A percentile compares a stretch with the other conserved stretches of the same genome.
phyloP scores from a whole-genome alignment of 2,888 invertebrate genomes.

The Aspidiotus destructor region DNA sequence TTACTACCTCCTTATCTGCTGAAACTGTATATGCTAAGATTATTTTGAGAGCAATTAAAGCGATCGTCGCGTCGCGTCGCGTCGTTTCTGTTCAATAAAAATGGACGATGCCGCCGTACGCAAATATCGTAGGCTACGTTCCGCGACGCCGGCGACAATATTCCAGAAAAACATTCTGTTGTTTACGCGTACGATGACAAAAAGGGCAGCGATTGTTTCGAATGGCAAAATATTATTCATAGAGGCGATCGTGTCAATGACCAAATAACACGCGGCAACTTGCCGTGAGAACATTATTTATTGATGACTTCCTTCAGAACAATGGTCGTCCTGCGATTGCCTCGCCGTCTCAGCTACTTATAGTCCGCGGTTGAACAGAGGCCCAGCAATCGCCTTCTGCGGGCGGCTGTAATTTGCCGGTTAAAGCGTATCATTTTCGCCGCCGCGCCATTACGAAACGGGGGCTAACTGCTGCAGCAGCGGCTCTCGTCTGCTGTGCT shows the following conservation, averaged over 20 bases:
- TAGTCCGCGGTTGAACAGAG: not conserved
- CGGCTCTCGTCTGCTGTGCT: too few species aligned
- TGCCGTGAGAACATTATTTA: slow-evolving; percentile 14
- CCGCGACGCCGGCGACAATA: not conserved
- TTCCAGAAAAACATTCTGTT: slow-evolving; percentile 16
- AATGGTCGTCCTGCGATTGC: slow-evolving; percentile 3
- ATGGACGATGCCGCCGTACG: too few species aligned
- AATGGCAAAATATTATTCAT: slow-evolving; percentile 10
- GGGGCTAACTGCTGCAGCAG: slow-evolving; percentile 5
- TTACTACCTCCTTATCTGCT: too few species aligned
- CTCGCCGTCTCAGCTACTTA: not conserved
- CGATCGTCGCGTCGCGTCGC: too few species aligned
- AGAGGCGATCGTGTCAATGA: slow-evolving; percentile 10
- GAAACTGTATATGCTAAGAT: too few species aligned
- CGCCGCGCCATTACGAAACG: slow-evolving; percentile 8
- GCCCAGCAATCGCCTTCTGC: not conserved
- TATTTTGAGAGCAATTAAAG: too few species aligned
- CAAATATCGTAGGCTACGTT: too few species aligned
- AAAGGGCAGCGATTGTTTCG: slow-evolving; percentile 9
- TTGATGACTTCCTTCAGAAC: slow-evolving; percentile 15
- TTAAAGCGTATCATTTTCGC: slow-evolving; percentile 10
- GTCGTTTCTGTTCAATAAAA: too few species aligned
- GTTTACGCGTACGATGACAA: slow-evolving; percentile 19
- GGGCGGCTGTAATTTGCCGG: not conserved
- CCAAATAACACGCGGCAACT: slow-evolving; percentile 12